A percentile compares a stretch with the other conserved stretches of the same genome.
Evolutionary conservation across 2,888 invertebrate species (phyloP).

Genomic region (Suillia variegata): DNA sequence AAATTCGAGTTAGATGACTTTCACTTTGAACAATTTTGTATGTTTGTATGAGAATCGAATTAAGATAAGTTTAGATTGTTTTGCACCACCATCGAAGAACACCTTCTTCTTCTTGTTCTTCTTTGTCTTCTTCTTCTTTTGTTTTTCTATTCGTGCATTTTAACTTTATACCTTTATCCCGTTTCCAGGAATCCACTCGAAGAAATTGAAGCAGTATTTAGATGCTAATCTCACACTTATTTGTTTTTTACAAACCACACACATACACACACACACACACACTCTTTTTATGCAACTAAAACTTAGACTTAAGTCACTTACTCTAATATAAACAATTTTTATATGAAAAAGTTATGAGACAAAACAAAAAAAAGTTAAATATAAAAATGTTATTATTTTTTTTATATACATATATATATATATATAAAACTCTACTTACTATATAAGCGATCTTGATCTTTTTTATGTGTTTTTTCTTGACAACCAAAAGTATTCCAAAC

Average conservation of each 20-base stretch:
- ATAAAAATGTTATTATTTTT: conserved; percentile 1
- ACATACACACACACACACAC: too few species aligned
- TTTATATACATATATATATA: conserved; percentile 23
- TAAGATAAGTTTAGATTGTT: too few species aligned
- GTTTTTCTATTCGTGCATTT: conserved; percentile 5
- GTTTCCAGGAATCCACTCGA: conserved; percentile 60
- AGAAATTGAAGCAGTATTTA: conserved; percentile 63
- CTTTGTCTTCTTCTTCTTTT: conserved; percentile 6
- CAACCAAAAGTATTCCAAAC: too few species aligned
- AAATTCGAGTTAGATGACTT: conserved; percentile 13
- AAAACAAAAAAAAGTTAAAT: too few species aligned
- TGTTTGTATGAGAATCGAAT: conserved; percentile 33
- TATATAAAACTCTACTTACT: too few species aligned
- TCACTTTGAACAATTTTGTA: conserved; percentile 30
- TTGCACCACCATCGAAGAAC: too few species aligned
- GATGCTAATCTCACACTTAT: conserved; percentile 48
- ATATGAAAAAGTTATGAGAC: background rate
- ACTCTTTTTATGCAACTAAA: conserved; percentile 23
- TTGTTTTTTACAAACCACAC: conserved; percentile 8
- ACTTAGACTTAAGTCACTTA: conserved; percentile 30
- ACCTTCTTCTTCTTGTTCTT: conserved; percentile 11
- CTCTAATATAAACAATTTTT: background rate
- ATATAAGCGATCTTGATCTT: too few species aligned
- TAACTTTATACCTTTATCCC: conserved; percentile 32
- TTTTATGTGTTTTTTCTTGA: too few species aligned